These are phyloP conservation scores for Anthoptus insignis DNA, from an alignment of 2,888 invertebrate genomes.

Conservation along the genomic window DNA sequence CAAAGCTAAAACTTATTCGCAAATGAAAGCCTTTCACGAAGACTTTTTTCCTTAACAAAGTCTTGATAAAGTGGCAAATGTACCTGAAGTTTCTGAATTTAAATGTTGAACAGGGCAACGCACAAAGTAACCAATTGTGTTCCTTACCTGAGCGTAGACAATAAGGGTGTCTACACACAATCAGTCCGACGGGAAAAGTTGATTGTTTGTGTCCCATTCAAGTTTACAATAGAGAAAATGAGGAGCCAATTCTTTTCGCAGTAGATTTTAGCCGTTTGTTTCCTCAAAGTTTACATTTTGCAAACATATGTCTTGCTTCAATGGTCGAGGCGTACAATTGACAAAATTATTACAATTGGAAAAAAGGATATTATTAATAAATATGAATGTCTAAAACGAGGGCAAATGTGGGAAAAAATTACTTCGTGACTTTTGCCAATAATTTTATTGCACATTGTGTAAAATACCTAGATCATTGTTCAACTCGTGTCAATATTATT, in stretches of 20 bases:
- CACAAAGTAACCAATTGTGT: slow-evolving; percentile 74
- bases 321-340: neutral
- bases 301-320: neutral
- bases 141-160: slow-evolving; percentile 81
- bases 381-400: too few species aligned
- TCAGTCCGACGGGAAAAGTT: slow-evolving; percentile 78
- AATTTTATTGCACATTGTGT: too few species aligned
- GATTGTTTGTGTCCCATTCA: slow-evolving; percentile 82
- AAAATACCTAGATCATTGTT: too few species aligned
- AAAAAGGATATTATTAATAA: too few species aligned
- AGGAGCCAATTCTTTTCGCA: slow-evolving; percentile 80
- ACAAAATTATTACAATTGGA: too few species aligned
- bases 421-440: too few species aligned
- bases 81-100: slow-evolving; percentile 69
- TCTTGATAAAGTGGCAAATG: slow-evolving; percentile 41
- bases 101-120: slow-evolving; percentile 76
- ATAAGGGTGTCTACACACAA: slow-evolving; percentile 82
- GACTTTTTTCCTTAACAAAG: slow-evolving; percentile 23
- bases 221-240: slow-evolving; percentile 84
- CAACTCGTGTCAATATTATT: too few species aligned
- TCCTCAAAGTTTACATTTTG: slow-evolving; percentile 77
- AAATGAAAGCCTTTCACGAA: slow-evolving; percentile 21
- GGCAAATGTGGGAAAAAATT: too few species aligned
- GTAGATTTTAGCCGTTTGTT: slow-evolving; percentile 78
- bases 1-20: slow-evolving; percentile 12